Percentiles rank a stretch among this genome's conserved stretches.
Evolutionary conservation across 2,888 invertebrate genomes (phyloP).

Genomic region (Lymantria monacha): DNA sequence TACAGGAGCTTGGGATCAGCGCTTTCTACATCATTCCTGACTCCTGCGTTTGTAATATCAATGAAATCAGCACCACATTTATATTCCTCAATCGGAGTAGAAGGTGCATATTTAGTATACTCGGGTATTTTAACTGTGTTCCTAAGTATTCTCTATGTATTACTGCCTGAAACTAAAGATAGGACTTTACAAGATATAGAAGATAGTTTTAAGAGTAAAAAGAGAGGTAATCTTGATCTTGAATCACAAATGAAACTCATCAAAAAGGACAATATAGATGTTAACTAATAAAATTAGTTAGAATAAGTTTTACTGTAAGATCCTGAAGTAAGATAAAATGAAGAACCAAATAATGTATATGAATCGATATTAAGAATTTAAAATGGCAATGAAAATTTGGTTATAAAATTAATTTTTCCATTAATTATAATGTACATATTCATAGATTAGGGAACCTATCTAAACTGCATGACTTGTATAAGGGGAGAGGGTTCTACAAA

Average conservation of each 20-base stretch:
- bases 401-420: no score
- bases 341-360: not conserved
- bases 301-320: not conserved
- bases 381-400: no score
- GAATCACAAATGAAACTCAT: slow-evolving; percentile 70
- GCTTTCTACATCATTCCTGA: slow-evolving; percentile 69
- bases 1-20: slow-evolving; percentile 74
- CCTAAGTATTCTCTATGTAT: slow-evolving; percentile 56
- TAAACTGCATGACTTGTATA: no score
- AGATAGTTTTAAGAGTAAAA: slow-evolving; percentile 69
- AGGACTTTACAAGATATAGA: slow-evolving; percentile 73
- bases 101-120: slow-evolving; percentile 73
- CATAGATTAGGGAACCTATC: no score
- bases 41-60: slow-evolving; percentile 68
- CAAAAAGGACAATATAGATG: slow-evolving; percentile 37
- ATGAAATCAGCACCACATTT: slow-evolving; percentile 78
- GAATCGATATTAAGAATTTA: no score
- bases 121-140: slow-evolving; percentile 62
- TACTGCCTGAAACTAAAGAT: slow-evolving; percentile 74
- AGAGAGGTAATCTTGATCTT: slow-evolving; percentile 37
- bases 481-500: no score
- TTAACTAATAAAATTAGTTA: slow-evolving; percentile 8
- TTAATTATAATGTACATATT: no score
- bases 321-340: not conserved
- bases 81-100: slow-evolving; percentile 68